A percentile compares a stretch with the other conserved stretches of the same genome.
phyloP scores from a whole-genome alignment of 1,140 invertebrate genomes.

The Drosophila ambigua region DNA sequence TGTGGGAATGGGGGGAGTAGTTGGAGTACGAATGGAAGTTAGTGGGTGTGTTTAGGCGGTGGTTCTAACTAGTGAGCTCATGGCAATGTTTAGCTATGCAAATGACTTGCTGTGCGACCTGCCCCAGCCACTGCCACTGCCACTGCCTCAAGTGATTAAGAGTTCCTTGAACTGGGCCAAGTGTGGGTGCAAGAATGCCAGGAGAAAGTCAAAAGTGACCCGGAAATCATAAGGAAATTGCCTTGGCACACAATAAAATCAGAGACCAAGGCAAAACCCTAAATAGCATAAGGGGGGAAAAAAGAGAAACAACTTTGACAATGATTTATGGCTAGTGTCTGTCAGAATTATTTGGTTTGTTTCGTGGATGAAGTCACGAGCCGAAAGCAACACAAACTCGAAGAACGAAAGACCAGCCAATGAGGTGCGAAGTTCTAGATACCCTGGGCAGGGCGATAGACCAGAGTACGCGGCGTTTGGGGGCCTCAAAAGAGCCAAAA shows the following conservation, averaged over 20 bases:
- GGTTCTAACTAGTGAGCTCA: conserved; percentile 33
- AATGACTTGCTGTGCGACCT: conserved; percentile 50
- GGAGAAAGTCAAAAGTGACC: conserved; percentile 38
- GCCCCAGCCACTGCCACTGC: background rate
- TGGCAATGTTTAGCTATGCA: conserved; percentile 21
- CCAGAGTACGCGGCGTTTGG: too few species aligned
- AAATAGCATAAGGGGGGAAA: background rate
- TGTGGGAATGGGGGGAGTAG: background rate
- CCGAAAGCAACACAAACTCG: background rate
- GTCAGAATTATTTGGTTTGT: conserved; percentile 48
- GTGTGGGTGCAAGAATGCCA: conserved; percentile 11
- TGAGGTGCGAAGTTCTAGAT: background rate
- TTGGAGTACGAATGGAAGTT: background rate
- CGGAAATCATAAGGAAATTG: conserved; percentile 46
- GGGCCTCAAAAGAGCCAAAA: too few species aligned
- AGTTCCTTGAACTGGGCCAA: conserved; percentile 50
- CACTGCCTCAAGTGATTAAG: conserved; percentile 10
- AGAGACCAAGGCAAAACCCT: conserved; percentile 37
- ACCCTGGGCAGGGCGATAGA: too few species aligned
- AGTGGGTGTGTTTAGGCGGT: conserved; percentile 1
- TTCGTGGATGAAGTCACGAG: conserved; percentile 64
- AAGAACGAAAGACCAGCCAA: background rate
- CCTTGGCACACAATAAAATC: conserved; percentile 44
- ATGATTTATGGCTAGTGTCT: conserved; percentile 67
- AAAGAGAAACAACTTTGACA: conserved; percentile 39